These are phyloP conservation scores for Drosophila villosipedis DNA, from an alignment of 2,888 invertebrate genomes.

Conservation along the genomic window DNA sequence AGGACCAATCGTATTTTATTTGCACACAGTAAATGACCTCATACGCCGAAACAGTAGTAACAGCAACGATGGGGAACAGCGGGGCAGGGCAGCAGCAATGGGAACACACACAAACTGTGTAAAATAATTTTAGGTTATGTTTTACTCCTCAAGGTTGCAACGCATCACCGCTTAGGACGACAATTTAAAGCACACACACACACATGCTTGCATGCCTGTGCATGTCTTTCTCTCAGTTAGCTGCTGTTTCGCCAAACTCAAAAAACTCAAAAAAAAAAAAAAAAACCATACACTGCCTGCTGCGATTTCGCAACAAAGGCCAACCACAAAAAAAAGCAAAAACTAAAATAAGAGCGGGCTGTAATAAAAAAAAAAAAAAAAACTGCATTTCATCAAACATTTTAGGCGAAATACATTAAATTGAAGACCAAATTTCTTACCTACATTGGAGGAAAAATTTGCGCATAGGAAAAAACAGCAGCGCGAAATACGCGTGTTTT, in stretches of 20 bases:
- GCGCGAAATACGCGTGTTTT: constrained; percentile 49
- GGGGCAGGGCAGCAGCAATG: constrained; percentile 16
- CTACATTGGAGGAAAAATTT: constrained; percentile 9
- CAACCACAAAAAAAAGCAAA: constrained; percentile 12
- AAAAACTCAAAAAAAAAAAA: constrained; percentile 9
- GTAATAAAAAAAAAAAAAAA: constrained; percentile 12
- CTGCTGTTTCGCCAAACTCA: constrained; percentile 52
- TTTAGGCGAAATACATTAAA: not conserved
- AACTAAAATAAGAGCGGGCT: not conserved
- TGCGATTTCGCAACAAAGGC: constrained; percentile 54
- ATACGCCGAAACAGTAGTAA: constrained; percentile 38
- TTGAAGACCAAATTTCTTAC: constrained; percentile 11
- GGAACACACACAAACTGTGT: constrained; percentile 28
- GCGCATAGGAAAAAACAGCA: constrained; percentile 23
- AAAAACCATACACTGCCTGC: constrained; percentile 14
- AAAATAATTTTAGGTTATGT: constrained; percentile 74
- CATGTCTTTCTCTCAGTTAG: constrained; percentile 29
- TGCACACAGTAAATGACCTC: constrained; percentile 74
- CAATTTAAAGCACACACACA: constrained; percentile 22
- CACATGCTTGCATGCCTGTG: constrained; percentile 7
- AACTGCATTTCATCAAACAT: constrained; percentile 11
- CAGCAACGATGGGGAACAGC: not conserved
- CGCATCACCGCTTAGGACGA: constrained; percentile 36
- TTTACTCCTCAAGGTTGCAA: constrained; percentile 68
- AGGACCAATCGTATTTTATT: constrained; percentile 44